A percentile compares a stretch with the other conserved stretches of the same genome.
phyloP scores from a whole-genome alignment of 2,797 vertebrate genomes.

The Simalia tracyae region DNA sequence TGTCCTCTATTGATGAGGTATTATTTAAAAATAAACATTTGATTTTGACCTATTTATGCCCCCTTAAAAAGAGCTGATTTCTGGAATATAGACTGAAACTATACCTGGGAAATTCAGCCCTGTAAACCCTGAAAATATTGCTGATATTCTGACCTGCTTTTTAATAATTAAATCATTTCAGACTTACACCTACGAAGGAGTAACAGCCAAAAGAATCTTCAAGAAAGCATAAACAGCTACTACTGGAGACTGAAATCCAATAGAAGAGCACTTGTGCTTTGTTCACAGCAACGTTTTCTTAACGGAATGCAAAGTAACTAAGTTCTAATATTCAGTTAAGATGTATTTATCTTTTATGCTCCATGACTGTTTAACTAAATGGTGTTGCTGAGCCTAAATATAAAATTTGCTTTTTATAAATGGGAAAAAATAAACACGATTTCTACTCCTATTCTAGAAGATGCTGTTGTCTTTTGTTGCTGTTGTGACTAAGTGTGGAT shows the following conservation, averaged over 20 bases:
- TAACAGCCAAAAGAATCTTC: constrained; percentile 89
- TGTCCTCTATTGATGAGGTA: no score
- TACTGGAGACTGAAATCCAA: background rate
- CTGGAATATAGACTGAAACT: background rate
- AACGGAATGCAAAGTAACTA: background rate
- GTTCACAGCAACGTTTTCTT: background rate
- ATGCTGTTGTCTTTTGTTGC: constrained; percentile 5
- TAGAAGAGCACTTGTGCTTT: background rate
- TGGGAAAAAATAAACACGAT: constrained; percentile 24
- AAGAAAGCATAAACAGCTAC: constrained; percentile 76
- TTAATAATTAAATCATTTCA: constrained; percentile 63
- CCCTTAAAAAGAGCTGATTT: background rate
- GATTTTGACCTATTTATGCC: background rate
- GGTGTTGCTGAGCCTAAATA: constrained; percentile 17
- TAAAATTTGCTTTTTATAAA: constrained; percentile 22
- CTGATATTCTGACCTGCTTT: constrained; percentile 26
- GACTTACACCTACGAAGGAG: constrained; percentile 87
- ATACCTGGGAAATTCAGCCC: background rate
- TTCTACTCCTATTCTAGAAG: constrained; percentile 25
- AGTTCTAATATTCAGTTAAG: constrained; percentile 29
- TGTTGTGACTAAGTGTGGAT: background rate
- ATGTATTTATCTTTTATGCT: background rate
- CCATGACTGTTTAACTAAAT: constrained; percentile 4
- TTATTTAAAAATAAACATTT: background rate
- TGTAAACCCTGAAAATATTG: background rate